These are phyloP conservation scores for Campylomormyrus numenius DNA, from an alignment of 2,113 vertebrate genomes.

Conservation along the genomic window DNA sequence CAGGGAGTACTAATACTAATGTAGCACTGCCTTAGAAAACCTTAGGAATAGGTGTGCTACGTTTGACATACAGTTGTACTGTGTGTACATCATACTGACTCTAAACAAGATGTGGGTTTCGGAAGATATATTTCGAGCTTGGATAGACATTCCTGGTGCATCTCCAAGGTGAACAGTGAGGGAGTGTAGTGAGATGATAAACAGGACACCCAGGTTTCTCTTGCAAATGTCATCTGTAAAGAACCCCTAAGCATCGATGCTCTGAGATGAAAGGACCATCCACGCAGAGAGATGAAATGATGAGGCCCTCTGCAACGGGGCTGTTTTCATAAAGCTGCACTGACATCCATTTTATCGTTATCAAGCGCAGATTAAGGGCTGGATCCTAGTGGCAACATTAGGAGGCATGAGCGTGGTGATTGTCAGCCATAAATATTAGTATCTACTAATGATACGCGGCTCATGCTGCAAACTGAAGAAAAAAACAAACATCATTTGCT, in stretches of 20 bases:
- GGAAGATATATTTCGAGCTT: background rate
- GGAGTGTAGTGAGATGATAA: background rate
- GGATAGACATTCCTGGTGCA: background rate
- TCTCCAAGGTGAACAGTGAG: background rate
- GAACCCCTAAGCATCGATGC: background rate
- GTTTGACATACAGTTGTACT: background rate
- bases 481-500: background rate
- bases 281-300: background rate
- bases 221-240: background rate
- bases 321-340: background rate
- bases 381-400: conserved; percentile 4
- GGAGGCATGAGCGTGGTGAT: background rate
- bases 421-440: conserved; percentile 12
- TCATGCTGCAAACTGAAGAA: background rate
- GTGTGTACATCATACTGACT: background rate
- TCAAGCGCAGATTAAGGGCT: conserved; percentile 22
- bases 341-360: conserved; percentile 29
- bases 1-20: background rate
- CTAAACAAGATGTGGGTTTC: background rate
- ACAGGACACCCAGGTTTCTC: background rate
- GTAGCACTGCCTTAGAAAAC: background rate
- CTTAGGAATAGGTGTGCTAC: background rate
- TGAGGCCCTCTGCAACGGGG: background rate
- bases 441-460: background rate
- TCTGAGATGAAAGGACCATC: background rate